Evolutionary conservation across 2,113 vertebrate genomes (phyloP).

Genomic region (Zapornia atra): DNA sequence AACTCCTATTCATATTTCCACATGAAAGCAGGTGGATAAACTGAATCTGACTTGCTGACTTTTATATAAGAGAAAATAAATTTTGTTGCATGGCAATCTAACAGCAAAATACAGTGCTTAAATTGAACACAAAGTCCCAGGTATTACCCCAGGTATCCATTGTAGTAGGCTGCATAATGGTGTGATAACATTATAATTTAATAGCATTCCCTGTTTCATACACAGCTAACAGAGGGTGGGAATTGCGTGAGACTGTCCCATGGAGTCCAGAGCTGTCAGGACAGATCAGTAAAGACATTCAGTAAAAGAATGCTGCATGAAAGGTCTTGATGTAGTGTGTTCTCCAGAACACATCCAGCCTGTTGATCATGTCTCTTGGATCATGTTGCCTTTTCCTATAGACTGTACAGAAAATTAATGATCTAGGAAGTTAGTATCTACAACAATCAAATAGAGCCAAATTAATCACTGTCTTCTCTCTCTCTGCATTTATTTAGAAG

Average conservation of each 20-base stretch:
- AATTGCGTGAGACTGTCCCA: background rate
- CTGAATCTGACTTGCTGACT: background rate
- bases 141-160: background rate
- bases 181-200: background rate
- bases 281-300: background rate
- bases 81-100: background rate
- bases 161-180: background rate
- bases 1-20: background rate
- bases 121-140: background rate
- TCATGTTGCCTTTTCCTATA: background rate
- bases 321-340: background rate
- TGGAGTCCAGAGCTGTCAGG: background rate
- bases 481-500: background rate
- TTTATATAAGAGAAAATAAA: background rate
- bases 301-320: background rate
- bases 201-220: background rate
- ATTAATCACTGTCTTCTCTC: background rate
- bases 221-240: background rate
- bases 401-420: background rate
- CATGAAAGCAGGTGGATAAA: background rate
- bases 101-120: background rate
- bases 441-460: background rate
- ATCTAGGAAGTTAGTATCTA: background rate
- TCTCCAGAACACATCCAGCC: background rate
- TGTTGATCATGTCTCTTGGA: background rate